Conservation (phyloP, 2,113 vertebrate genomes). For the Toxotes jaculatrix region DNA sequence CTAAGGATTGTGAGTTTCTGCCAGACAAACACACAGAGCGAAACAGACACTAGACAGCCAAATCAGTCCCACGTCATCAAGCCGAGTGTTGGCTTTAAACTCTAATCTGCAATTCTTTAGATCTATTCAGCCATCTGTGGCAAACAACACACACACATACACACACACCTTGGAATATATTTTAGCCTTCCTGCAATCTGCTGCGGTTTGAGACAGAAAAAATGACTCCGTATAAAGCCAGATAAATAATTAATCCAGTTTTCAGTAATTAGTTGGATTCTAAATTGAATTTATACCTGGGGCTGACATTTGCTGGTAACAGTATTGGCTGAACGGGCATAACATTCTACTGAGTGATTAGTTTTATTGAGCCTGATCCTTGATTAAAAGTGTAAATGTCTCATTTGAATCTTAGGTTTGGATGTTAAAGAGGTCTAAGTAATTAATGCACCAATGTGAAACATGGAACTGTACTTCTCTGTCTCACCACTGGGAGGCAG, state of each 20-base stretch:
- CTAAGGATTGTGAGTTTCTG: slow-evolving; percentile 48
- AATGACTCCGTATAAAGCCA: background rate
- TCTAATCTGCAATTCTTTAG: slow-evolving; percentile 34
- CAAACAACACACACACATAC: slow-evolving; percentile 27
- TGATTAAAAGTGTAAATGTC: slow-evolving; percentile 30
- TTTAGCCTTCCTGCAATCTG: background rate
- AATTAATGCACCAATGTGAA: slow-evolving; percentile 4
- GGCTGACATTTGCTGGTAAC: slow-evolving; percentile 10
- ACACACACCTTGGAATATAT: slow-evolving; percentile 27
- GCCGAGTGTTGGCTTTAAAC: slow-evolving; percentile 20
- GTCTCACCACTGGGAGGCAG: slow-evolving; percentile 60
- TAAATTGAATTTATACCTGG: background rate
- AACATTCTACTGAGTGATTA: background rate
- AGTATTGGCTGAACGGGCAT: background rate
- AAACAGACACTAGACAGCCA: slow-evolving; percentile 33
- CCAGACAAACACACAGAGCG: slow-evolving; percentile 37
- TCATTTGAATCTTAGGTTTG: slow-evolving; percentile 32
- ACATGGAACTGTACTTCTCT: background rate
- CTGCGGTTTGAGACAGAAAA: slow-evolving; percentile 1
- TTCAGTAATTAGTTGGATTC: slow-evolving; percentile 15
- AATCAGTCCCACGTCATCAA: slow-evolving; percentile 36
- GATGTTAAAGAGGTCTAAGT: background rate
- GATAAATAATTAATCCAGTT: background rate
- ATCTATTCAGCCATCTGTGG: slow-evolving; percentile 2
- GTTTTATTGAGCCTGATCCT: slow-evolving; percentile 16